These are phyloP conservation scores for Bombus balteatus DNA, from an alignment of 1,140 invertebrate species.

Conservation along the genomic window DNA sequence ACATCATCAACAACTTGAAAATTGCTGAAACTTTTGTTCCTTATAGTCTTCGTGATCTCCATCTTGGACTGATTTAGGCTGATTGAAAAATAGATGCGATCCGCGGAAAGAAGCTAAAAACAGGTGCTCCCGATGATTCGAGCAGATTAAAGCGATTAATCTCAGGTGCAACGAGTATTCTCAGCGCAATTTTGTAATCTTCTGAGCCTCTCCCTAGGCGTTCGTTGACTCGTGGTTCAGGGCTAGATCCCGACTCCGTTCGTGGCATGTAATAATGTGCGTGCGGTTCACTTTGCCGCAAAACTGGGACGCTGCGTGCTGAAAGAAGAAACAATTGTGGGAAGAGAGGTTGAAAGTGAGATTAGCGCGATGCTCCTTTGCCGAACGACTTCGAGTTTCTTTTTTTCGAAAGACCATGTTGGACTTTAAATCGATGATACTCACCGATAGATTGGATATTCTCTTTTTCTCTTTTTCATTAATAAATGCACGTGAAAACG, in stretches of 20 bases:
- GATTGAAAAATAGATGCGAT: neutral
- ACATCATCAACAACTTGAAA: too few relatives aligned
- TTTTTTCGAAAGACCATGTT: neutral
- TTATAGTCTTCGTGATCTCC: neutral
- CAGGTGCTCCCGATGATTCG: neutral
- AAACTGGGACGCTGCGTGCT: constrained; percentile 61
- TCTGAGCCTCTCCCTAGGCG: constrained; percentile 42
- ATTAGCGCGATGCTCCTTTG: neutral
- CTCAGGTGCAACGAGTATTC: constrained; percentile 32
- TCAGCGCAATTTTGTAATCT: constrained; percentile 47
- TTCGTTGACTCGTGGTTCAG: constrained; percentile 63
- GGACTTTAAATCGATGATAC: neutral
- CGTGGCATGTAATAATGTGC: constrained; percentile 41
- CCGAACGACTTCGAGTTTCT: neutral
- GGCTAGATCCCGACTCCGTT: constrained; percentile 37
- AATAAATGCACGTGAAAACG: neutral
- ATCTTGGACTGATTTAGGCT: too few relatives aligned
- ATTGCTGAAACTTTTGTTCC: neutral
- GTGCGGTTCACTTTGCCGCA: constrained; percentile 40
- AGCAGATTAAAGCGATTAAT: constrained; percentile 12
- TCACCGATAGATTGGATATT: neutral
- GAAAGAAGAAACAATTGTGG: constrained; percentile 59
- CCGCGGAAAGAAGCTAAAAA: too few relatives aligned
- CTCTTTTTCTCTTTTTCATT: neutral
- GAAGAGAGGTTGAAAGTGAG: constrained; percentile 53